Base-by-base conservation (phyloP, 2,888 invertebrate species). In the Halictus ligatus region DNA sequence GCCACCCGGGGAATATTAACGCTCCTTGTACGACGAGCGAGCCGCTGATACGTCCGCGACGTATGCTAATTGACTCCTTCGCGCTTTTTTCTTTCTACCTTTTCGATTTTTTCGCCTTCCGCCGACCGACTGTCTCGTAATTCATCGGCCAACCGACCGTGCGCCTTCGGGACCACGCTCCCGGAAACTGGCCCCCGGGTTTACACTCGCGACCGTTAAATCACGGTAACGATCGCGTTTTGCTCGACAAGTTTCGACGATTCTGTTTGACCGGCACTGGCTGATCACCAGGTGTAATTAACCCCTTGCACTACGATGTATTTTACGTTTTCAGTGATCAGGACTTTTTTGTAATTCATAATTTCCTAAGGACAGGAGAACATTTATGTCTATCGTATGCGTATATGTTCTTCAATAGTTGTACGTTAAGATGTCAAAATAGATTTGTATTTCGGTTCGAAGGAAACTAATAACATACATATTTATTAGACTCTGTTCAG, bases 41-140 rank as follows among this genome's bases (percentile, higher is more conserved):
- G 64, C 15, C 75, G 54, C 75, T 40, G 76, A 13, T 81, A 64
- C 60, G 71, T 54, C 46, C 67, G 12, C 75, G 48, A 48, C 58
- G 15, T 60, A 72, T 67, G 84, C 40, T 86, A 84, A 86, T 84
- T 77, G 58, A 76, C 64, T 75, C 15, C 75, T 75, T 64, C 54
- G 35, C 29, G 50, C n/a, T 15, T 73, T 43, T 48, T 71, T 48
- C 50, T 13, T 35, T 21, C 35, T 15, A 12, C 10, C 25, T 25
- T 46, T 18, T 35, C 4, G 1, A 35, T n/a, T n/a, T n/a, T 18
- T 29, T 29, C 15, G 29, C 4, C 21, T 35, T 40, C 15, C 18
- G n/a, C 25, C 18, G 18, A 69, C 25, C 18, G 18, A 69, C 25
- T 60, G 60, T n/a, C 75, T 50, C 50, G 50, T 50, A 50, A 73